Evolutionary conservation across 2,113 vertebrate genomes (phyloP).

Genomic region (Dicaeum eximium): DNA sequence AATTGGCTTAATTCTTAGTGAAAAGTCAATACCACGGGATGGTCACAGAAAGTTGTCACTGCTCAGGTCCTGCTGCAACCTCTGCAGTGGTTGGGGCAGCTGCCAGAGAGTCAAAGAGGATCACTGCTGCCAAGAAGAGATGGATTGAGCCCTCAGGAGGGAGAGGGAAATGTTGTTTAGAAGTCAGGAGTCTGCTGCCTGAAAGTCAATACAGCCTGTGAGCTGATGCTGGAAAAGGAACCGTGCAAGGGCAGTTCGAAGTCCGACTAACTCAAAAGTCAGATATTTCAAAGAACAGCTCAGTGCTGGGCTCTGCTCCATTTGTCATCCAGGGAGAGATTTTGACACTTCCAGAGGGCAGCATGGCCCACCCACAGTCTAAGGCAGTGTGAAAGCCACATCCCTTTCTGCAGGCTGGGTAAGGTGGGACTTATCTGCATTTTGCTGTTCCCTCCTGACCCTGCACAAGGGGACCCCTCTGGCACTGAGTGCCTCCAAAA

Average conservation of each 20-base stretch:
- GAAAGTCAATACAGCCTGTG: background rate
- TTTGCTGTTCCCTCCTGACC: background rate
- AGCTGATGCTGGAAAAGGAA: background rate
- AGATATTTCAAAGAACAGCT: slow-evolving; percentile 46
- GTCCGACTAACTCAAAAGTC: slow-evolving; percentile 8
- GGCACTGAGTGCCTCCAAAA: background rate
- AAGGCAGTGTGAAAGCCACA: background rate
- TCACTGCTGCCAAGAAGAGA: background rate
- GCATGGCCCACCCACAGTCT: background rate
- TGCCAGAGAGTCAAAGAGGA: background rate
- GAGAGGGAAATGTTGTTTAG: background rate
- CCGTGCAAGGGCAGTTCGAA: background rate
- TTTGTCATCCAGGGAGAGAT: slow-evolving; percentile 23
- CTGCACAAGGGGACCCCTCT: accelerated
- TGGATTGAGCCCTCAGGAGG: background rate
- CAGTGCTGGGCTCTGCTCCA: slow-evolving; percentile 8
- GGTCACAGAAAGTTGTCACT: background rate
- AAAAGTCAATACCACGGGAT: background rate
- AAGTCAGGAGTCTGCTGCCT: background rate
- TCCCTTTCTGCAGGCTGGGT: background rate
- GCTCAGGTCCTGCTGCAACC: background rate
- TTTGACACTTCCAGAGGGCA: slow-evolving; percentile 32
- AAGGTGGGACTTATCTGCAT: background rate
- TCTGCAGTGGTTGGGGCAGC: background rate
- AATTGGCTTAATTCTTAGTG: accelerated